Evolutionary conservation across 2,797 vertebrate species (phyloP), one percentile per base, ranked within the genome.

Genomic region (Cyclura pinguis): DNA sequence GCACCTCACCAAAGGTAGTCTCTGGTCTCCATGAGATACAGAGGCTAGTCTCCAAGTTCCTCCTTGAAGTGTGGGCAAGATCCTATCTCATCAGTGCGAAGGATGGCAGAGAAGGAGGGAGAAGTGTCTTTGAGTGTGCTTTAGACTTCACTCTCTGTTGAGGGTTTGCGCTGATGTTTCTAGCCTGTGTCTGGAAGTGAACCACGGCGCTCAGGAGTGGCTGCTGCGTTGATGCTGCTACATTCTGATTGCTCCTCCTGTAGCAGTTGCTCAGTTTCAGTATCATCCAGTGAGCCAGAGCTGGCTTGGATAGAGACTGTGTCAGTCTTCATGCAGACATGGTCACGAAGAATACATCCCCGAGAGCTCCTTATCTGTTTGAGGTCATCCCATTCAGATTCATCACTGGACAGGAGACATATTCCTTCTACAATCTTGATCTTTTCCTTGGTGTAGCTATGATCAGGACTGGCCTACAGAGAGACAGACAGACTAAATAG

Each of bases 361-460:
- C 99, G 97, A 14, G 98, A 98, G 55, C 98, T 98, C 93, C 98
- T 98, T 94, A 99, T 97, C 96, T 99, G 99, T 95, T 99, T 99
- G 24, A 99, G 98, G 96, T 99, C 98, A 73, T 99, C 99, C 99
- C 99, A 99, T 95, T 99, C 98, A 0, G 98, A 98, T 90, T 99
- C 98, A 2, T 99, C 98, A 24, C 97, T 97, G 88, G 98, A 98
- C 94, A 99, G 97, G 87, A 99, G 98, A 95, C 98, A 99, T 96
- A 99, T 99, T 3, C 99, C 99, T 97, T 99, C 99, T 92, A 99
- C 99, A 8, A 99, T 99, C 94, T 98, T 99, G 96, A 99, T 98
- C 97, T 99, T 99, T 97, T 99, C 99, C 97, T 99, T 99, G 92
- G 98, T 99, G 96, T 99, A 99, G 96, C 96, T 97, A 93, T 98